phyloP scores from a whole-genome alignment of 2,797 vertebrate species.

The Cichlasoma orientale region DNA sequence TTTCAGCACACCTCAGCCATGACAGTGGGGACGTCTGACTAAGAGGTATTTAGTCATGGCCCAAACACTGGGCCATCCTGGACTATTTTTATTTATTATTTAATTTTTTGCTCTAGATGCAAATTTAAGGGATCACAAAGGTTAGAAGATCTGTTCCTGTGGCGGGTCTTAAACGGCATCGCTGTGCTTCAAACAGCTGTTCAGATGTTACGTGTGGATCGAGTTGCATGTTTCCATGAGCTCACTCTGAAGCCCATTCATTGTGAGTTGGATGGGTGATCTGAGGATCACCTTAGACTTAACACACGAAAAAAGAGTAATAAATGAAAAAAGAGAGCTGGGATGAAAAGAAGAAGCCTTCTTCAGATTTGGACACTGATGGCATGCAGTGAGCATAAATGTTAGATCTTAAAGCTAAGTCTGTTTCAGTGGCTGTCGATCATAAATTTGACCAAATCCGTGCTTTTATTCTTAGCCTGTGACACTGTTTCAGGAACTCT shows the following conservation, averaged over 20 bases:
- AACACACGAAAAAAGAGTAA: neutral
- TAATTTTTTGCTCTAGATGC: neutral
- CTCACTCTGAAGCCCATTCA: neutral
- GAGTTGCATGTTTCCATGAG: neutral
- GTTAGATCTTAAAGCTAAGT: neutral
- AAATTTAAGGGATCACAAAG: neutral
- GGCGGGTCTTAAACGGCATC: neutral
- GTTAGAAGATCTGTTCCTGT: neutral
- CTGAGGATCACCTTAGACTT: neutral
- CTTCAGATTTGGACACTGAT: neutral
- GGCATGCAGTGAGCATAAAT: neutral
- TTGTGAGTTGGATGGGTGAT: neutral
- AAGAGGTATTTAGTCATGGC: neutral
- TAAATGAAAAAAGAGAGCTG: neutral
- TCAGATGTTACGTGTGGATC: neutral
- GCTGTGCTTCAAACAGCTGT: neutral
- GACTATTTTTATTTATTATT: neutral
- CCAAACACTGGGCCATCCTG: neutral
- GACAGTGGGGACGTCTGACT: neutral
- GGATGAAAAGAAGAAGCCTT: neutral
- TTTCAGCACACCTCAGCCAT: neutral
- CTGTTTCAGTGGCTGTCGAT: neutral
- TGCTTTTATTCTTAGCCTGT: constrained; percentile 13
- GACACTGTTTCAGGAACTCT: constrained; percentile 16
- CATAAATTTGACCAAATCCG: constrained; percentile 20